Evolutionary conservation across 2,888 invertebrate species (phyloP), one percentile per base, ranked within the genome.

Genomic region (Chirona hameri): DNA sequence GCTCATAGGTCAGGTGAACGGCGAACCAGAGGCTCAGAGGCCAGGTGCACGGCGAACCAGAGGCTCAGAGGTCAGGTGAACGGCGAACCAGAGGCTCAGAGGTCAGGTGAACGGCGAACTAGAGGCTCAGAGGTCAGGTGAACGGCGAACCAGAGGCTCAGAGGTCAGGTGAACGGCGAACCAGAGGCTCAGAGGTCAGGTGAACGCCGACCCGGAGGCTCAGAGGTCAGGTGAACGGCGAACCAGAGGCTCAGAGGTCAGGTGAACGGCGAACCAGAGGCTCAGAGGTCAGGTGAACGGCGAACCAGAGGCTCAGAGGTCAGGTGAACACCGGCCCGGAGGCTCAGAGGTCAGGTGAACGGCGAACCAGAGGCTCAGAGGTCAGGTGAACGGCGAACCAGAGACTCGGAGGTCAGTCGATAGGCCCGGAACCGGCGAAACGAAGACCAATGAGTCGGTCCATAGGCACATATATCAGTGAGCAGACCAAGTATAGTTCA

Each of bases 51-150:
- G 69, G 31, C 5, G n/a, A n/a, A n/a, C n/a, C n/a, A n/a, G n/a
- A 91, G 85, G 89, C 90, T 82, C 88, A 91, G 12, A 90, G n/a
- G n/a, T n/a, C n/a, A n/a, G n/a, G n/a, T n/a, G n/a, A n/a, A 90
- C 9, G 88, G 88, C n/a, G 87, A 88, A 82, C 90, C 90, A 85
- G 76, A 76, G 24, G 76, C 76, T 2, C 21, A 76, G 46, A 76
- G 76, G 76, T 76, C 18, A 39, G 18, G 31, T 2, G 14, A 29
- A 29, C 27, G 69, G 31, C 5, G n/a, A n/a, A n/a, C n/a, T n/a
- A n/a, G n/a, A 91, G 85, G 89, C 90, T 82, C 88, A 91, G 12
- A 90, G n/a, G n/a, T n/a, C n/a, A n/a, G n/a, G n/a, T n/a, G n/a
- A n/a, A 90, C 9, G 88, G 88, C n/a, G 87, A 88, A 82, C 90